Base-by-base conservation (phyloP, 2,797 vertebrate species). In the Crocidura indochinensis region DNA sequence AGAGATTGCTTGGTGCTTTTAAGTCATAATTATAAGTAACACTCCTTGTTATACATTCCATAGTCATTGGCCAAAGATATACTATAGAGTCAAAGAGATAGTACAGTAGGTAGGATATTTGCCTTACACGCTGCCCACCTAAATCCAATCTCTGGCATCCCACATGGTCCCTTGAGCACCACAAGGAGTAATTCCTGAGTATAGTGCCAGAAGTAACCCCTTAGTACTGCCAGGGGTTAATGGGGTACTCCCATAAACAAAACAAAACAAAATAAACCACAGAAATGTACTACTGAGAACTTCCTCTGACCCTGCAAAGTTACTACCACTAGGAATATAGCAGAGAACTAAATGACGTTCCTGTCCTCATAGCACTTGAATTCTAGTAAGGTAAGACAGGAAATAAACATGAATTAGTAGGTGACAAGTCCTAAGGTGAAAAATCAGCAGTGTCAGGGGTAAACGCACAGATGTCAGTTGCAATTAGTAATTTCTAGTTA, bases 21-120 rank as follows among this genome's bases (percentile, higher is more conserved):
- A 69, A 87, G 87, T 92, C 71, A 84, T 84, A 81, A 77, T 90
- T 93, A 80, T 94, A 94, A 94, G 94, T 88, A 92, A 84, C 74
- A 22, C 78, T 90, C 47, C 82, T 85, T 92, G 87, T 91, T 90
- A 49, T 80, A 31, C 79, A 60, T 38, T 92, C 60, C 31, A 84
- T 27, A 93, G 77, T 90, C 85, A 87, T 87, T 92, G 47, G 75
- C 38, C 75, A 94, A 88, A 89, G 91, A 87, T 82, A 77, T 71
- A 81, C 38, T 38, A 38, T 38, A 38, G 38, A 38, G 38, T 38
- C 38, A 38, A n/a, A n/a, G n/a, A n/a, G 38, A 38, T 38, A 38
- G 38, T 38, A 38, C 38, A 38, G 38, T 38, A 38, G 38, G 38
- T 2, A 2, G 38, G 38, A 38, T 38, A 38, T 38, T 38, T 38